phyloP scores from a whole-genome alignment of 2,797 vertebrate genomes.

The Crocidura indochinensis region DNA sequence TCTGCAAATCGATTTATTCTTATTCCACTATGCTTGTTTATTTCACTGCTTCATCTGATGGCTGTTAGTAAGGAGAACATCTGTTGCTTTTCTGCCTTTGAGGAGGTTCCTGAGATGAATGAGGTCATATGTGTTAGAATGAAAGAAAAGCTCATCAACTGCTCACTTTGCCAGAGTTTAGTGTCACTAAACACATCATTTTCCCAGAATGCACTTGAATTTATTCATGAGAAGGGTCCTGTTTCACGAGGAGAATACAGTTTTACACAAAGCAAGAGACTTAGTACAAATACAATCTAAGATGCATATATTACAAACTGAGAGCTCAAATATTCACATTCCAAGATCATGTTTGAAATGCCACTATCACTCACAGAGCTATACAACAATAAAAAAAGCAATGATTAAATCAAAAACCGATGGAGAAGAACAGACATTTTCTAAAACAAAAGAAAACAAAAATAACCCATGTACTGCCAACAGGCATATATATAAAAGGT shows the following conservation, averaged over 20 bases:
- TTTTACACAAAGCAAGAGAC: not conserved
- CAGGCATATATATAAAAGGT: no score
- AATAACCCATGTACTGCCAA: no score
- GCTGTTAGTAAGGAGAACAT: not conserved
- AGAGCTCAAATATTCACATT: conserved; percentile 28
- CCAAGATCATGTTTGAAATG: not conserved
- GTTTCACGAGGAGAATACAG: conserved; percentile 4
- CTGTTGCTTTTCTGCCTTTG: conserved; percentile 30
- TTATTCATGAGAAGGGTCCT: not conserved
- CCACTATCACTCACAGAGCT: no score
- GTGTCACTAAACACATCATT: not conserved
- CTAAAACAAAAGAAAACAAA: no score
- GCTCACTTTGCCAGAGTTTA: not conserved
- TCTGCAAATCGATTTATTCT: conserved; percentile 41
- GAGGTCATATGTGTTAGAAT: not conserved
- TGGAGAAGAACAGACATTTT: no score
- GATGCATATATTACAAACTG: not conserved
- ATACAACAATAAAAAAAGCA: no score
- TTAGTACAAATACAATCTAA: conserved; percentile 30
- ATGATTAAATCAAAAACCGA: no score
- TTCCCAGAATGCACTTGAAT: conserved; percentile 7
- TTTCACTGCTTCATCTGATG: not conserved
- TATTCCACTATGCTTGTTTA: not conserved
- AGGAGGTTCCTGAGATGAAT: not conserved
- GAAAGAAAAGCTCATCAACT: not conserved